Evolutionary conservation across 2,797 vertebrate genomes (phyloP).

Genomic region (Karalla daura): DNA sequence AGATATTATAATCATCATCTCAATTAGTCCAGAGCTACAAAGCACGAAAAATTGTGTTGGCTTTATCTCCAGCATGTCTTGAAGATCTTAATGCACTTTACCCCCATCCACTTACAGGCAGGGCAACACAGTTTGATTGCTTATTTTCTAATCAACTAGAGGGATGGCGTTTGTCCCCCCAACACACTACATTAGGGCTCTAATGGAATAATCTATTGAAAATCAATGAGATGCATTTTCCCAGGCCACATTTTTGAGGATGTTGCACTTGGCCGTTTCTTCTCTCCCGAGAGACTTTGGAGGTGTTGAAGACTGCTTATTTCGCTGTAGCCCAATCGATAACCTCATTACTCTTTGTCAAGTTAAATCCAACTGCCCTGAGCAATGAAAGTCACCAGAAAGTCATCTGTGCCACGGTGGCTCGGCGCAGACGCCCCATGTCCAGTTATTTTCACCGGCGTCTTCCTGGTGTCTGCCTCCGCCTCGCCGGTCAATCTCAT

Average conservation of each 20-base stretch:
- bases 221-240: slow-evolving; percentile 85
- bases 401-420: slow-evolving; percentile 77
- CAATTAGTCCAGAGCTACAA: slow-evolving; percentile 67
- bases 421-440: slow-evolving; percentile 55
- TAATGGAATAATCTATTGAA: slow-evolving; percentile 86
- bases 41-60: slow-evolving; percentile 57
- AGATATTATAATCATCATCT: slow-evolving; percentile 69
- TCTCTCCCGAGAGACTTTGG: slow-evolving; percentile 79
- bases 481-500: slow-evolving; percentile 70
- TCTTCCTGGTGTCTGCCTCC: slow-evolving; percentile 65
- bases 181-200: slow-evolving; percentile 83
- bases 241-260: slow-evolving; percentile 83
- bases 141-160: slow-evolving; percentile 86
- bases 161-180: slow-evolving; percentile 82
- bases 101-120: slow-evolving; percentile 70
- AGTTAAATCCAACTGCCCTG: slow-evolving; percentile 84
- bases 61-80: slow-evolving; percentile 68
- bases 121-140: slow-evolving; percentile 72
- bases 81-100: slow-evolving; percentile 76
- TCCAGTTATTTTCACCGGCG: slow-evolving; percentile 73
- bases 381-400: slow-evolving; percentile 85
- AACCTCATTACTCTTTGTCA: slow-evolving; percentile 88
- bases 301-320: slow-evolving; percentile 86
- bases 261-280: slow-evolving; percentile 83
- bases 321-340: slow-evolving; percentile 84